Evolutionary conservation across 2,113 vertebrate species (phyloP), one percentile per base, ranked within the genome.

Genomic region (Toxotes chatareus): DNA sequence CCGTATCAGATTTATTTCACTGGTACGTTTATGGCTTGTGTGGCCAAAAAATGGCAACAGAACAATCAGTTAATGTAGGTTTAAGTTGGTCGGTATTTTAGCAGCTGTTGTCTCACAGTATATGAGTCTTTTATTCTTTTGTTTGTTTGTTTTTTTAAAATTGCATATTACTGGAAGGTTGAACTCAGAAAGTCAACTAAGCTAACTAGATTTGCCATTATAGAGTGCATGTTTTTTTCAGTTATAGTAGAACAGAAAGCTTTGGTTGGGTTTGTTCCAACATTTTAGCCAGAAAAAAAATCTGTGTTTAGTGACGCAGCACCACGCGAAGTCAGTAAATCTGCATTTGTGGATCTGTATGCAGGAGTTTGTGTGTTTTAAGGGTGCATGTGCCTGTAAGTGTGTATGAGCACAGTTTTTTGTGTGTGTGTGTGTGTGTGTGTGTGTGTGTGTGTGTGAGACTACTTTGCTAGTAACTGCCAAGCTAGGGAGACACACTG

Each of bases 401-500:
- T 38, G 71, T 64, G 31, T 61, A 36, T 61, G 72, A 56, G 46
- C 49, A 56, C 27, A 61, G 47, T 17, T 55, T 59, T 32, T 23
- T 19, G 65, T 36, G 21, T 36, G 21, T 57, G 71, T 76, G 44
- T 44, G 21, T 57, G 9, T 38, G 71, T 64, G 31, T 61, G 32
- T 61, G 72, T 27, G 27, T 27, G 27, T 27, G 27, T 27, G 27
- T 27, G 27, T 27, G 32, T 70, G 17, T 66, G 44, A 73, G 38
- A 64, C 34, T 70, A 51, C 64, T 80, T 63, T 14, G 16, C 51
- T 42, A 14, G 51, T 61, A 46, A 57, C 80, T 77, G 77, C 76
- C 67, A 84, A 69, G 57, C 74, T 51, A 73, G 67, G 34, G 23
- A 59, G 47, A 84, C 49, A 51, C 81, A 81, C 77, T 59, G 67